These are phyloP conservation scores for Sarcophaga carnaria DNA, from an alignment of 2,888 invertebrate species.

Conservation along the genomic window DNA sequence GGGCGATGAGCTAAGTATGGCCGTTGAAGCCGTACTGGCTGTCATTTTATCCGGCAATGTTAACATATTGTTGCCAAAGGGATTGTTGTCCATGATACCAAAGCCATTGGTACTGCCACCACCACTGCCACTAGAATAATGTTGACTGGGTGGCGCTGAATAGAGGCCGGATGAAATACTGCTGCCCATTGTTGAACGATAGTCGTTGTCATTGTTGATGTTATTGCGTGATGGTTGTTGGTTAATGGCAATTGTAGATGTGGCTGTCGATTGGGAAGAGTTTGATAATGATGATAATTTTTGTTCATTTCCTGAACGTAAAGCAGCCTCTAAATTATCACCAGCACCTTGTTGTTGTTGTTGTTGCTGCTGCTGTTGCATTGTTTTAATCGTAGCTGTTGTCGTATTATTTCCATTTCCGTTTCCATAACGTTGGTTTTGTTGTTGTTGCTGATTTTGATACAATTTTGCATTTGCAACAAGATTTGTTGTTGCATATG, in stretches of 20 bases:
- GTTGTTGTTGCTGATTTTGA: conserved; percentile 76
- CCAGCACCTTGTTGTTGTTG: conserved; percentile 25
- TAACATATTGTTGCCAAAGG: conserved; percentile 67
- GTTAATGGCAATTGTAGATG: conserved; percentile 36
- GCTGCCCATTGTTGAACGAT: conserved; percentile 74
- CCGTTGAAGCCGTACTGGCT: conserved; percentile 78
- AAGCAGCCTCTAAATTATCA: conserved; percentile 56
- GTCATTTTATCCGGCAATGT: conserved; percentile 77
- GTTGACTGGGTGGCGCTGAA: conserved; percentile 81
- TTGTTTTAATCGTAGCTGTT: conserved; percentile 59
- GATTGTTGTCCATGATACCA: conserved; percentile 62
- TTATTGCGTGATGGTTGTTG: conserved; percentile 52
- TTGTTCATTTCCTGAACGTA: conserved; percentile 64
- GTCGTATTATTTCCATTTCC: conserved; percentile 63
- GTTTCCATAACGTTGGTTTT: conserved; percentile 33
- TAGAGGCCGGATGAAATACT: conserved; percentile 77
- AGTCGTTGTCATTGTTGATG: conserved; percentile 74
- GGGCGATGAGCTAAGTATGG: conserved; percentile 75
- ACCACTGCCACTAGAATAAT: conserved; percentile 74
- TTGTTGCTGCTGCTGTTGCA: conserved; percentile 31
- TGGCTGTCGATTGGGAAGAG: conserved; percentile 51
- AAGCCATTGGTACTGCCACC: conserved; percentile 72
- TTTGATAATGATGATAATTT: conserved; percentile 63
- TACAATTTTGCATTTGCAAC: conserved; percentile 81
- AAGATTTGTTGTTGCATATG: conserved; percentile 82